Conservation (phyloP, 2,113 vertebrate species). For the Lonchura striata region DNA sequence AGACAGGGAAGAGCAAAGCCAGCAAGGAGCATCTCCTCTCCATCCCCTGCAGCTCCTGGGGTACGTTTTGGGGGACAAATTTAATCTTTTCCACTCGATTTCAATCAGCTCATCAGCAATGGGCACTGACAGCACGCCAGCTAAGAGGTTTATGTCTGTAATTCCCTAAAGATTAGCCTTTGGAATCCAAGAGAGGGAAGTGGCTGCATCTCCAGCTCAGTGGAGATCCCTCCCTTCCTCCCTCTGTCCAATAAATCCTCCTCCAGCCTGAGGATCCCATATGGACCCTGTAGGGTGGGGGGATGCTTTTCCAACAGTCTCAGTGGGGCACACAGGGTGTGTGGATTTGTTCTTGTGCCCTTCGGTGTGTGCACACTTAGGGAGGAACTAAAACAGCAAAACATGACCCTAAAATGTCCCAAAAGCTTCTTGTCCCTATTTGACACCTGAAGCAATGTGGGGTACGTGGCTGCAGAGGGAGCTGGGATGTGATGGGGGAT, state of each 20-base stretch:
- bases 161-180: neutral
- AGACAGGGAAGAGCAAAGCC: neutral
- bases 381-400: neutral
- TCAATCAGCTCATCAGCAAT: neutral
- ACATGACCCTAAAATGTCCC: neutral
- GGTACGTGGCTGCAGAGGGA: accelerated
- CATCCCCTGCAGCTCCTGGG: accelerated
- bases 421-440: accelerated
- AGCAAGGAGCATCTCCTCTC: neutral
- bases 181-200: neutral
- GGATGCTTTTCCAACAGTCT: neutral
- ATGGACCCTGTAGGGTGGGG: neutral
- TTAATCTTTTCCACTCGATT: neutral
- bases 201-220: accelerated
- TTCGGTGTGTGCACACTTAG: accelerated
- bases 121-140: accelerated
- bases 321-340: accelerated
- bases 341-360: accelerated
- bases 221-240: neutral
- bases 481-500: accelerated
- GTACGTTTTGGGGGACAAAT: neutral
- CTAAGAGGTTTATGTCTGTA: neutral
- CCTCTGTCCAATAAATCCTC: too few relatives aligned
- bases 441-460: neutral
- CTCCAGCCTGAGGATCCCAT: neutral